A percentile compares a stretch with the other conserved stretches of the same genome.
Conservation (phyloP, 1,140 invertebrate species). For the Diplogasteroides magnus region DNA sequence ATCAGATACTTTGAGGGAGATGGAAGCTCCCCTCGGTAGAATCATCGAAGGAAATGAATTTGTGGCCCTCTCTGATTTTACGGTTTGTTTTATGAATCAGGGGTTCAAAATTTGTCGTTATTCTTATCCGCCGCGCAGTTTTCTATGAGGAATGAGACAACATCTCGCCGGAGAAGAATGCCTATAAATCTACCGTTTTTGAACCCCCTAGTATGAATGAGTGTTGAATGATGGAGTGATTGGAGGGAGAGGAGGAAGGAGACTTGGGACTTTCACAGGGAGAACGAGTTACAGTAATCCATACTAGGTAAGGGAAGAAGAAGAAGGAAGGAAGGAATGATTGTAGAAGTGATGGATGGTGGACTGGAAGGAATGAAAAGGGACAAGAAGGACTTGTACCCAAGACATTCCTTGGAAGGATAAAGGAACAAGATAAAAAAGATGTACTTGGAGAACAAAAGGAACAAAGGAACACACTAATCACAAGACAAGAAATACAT, state of each 20-base stretch:
- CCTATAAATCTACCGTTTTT: not conserved
- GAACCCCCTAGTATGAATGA: constrained; percentile 5
- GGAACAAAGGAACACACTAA: constrained; percentile 8
- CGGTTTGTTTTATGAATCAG: constrained; percentile 7
- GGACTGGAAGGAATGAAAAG: not conserved
- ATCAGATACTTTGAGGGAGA: not conserved
- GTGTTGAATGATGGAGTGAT: not conserved
- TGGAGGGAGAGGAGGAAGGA: constrained; percentile 6
- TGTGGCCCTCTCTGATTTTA: constrained; percentile 2
- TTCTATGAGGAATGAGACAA: too few species aligned
- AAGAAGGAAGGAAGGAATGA: constrained; percentile 1
- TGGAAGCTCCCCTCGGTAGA: not conserved
- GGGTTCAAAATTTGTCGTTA: too few species aligned
- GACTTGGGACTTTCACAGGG: not conserved
- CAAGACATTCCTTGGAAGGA: not conserved
- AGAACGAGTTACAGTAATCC: not conserved
- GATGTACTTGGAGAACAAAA: constrained; percentile 8
- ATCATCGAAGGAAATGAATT: not conserved
- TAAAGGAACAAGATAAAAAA: constrained; percentile 2
- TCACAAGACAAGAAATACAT: not conserved
- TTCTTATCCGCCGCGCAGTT: too few species aligned
- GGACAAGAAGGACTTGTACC: not conserved
- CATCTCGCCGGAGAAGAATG: not conserved
- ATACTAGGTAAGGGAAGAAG: not conserved
- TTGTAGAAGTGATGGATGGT: not conserved